Percentiles rank a stretch among this genome's conserved stretches.
Evolutionary conservation across 2,888 invertebrate genomes (phyloP).

Genomic region (Campoplex nolae): DNA sequence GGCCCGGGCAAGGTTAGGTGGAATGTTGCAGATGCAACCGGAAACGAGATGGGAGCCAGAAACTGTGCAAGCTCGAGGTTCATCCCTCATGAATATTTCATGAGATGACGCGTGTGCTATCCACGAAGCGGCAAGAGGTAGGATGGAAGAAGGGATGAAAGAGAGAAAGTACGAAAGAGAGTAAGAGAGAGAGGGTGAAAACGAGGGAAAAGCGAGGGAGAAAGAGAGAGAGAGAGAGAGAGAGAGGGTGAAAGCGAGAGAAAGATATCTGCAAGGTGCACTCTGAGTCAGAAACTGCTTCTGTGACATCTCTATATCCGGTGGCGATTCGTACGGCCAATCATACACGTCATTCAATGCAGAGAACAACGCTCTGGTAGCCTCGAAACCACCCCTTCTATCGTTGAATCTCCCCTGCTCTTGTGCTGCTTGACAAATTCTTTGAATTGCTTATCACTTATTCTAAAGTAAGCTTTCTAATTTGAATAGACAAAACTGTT

Average conservation of each 20-base stretch:
- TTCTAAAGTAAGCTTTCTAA: not conserved
- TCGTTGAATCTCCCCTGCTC: conserved; percentile 19
- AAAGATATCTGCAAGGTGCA: conserved; percentile 7
- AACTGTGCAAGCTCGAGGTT: conserved; percentile 41
- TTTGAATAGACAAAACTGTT: not conserved
- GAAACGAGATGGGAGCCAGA: conserved; percentile 11
- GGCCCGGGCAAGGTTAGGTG: conserved; percentile 21
- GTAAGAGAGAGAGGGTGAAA: not conserved
- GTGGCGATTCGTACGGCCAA: conserved; percentile 39
- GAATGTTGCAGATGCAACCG: not conserved
- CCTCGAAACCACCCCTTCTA: conserved; percentile 5
- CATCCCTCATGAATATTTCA: conserved; percentile 60
- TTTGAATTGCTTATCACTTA: conserved; percentile 2
- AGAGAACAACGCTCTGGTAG: conserved; percentile 13
- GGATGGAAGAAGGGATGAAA: not conserved
- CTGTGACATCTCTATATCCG: conserved; percentile 45
- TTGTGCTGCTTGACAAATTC: conserved; percentile 31
- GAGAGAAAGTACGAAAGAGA: not conserved
- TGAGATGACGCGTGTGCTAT: conserved; percentile 47
- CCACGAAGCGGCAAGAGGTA: conserved; percentile 17
- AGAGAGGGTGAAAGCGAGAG: not conserved
- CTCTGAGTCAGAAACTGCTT: conserved; percentile 17
- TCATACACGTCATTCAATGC: conserved; percentile 38
- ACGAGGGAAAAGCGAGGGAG: not conserved
- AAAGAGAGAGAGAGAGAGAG: not conserved